A percentile compares a stretch with the other conserved stretches of the same genome.
Conservation (phyloP, 1,140 invertebrate genomes). For the Conus ventricosus region DNA sequence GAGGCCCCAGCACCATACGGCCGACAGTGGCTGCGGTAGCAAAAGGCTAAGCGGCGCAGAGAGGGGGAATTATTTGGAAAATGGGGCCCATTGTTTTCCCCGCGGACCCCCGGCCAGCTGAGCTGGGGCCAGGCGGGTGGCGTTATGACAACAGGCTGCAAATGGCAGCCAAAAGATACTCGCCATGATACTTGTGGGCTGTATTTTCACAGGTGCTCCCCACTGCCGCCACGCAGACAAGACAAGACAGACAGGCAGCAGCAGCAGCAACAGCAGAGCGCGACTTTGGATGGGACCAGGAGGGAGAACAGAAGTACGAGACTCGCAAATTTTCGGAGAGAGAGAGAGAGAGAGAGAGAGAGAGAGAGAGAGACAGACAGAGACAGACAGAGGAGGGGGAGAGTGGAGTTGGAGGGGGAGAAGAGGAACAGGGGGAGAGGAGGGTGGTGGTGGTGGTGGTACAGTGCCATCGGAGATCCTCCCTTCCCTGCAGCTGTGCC, state of each 20-base stretch:
- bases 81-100: slow-evolving; percentile 37
- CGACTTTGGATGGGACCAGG: no score
- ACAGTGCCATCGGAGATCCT: no score
- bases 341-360: neutral
- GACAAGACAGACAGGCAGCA: neutral
- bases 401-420: neutral
- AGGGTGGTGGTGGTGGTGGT: neutral
- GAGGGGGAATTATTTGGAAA: slow-evolving; percentile 37
- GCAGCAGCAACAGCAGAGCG: neutral
- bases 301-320: no score
- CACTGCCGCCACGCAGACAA: neutral
- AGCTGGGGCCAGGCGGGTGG: slow-evolving; percentile 20
- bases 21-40: slow-evolving; percentile 1
- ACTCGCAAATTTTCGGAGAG: neutral
- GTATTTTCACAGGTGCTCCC: slow-evolving; percentile 38
- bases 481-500: no score
- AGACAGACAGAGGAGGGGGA: neutral
- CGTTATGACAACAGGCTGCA: slow-evolving; percentile 39
- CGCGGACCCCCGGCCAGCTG: slow-evolving; percentile 20
- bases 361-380: neutral
- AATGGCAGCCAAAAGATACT: slow-evolving; percentile 34
- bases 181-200: slow-evolving; percentile 18
- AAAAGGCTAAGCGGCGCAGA: slow-evolving; percentile 27
- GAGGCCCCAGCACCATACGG: neutral
- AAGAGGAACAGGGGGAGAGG: neutral